These are phyloP conservation scores for Meloidogyne chitwoodi DNA, from an alignment of 1,140 invertebrate species.

Conservation along the genomic window DNA sequence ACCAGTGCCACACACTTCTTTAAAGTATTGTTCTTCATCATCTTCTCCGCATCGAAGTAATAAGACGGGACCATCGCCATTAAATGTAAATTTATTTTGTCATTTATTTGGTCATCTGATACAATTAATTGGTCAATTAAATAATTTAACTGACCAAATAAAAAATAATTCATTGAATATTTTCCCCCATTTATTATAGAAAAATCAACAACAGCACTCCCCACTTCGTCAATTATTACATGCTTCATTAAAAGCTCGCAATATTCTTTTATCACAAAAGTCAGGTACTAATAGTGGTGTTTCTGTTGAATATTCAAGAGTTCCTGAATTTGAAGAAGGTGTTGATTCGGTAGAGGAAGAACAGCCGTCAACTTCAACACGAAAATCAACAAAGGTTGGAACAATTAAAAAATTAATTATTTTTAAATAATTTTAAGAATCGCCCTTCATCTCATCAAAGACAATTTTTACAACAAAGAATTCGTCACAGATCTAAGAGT, in stretches of 20 bases:
- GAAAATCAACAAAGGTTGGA: background rate
- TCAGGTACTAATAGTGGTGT: background rate
- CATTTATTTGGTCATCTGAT: background rate
- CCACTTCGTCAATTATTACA: background rate
- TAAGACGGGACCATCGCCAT: background rate
- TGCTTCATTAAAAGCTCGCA: background rate
- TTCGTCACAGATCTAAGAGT: background rate
- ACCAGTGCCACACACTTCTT: background rate
- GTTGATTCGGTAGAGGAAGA: background rate
- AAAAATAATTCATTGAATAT: no score
- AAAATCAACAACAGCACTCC: background rate
- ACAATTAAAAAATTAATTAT: background rate
- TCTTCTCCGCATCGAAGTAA: background rate
- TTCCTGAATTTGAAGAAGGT: conserved; percentile 7
- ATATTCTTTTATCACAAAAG: background rate
- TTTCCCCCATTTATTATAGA: no score
- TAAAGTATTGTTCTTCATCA: background rate
- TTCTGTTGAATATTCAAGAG: background rate
- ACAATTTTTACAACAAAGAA: background rate
- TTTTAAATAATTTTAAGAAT: background rate
- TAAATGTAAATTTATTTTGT: background rate
- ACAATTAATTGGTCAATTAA: background rate
- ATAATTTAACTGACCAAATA: no score
- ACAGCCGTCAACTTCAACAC: background rate
- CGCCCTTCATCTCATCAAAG: background rate